phyloP scores from a whole-genome alignment of 2,113 vertebrate genomes.

The Psilopogon haemacephalus region DNA sequence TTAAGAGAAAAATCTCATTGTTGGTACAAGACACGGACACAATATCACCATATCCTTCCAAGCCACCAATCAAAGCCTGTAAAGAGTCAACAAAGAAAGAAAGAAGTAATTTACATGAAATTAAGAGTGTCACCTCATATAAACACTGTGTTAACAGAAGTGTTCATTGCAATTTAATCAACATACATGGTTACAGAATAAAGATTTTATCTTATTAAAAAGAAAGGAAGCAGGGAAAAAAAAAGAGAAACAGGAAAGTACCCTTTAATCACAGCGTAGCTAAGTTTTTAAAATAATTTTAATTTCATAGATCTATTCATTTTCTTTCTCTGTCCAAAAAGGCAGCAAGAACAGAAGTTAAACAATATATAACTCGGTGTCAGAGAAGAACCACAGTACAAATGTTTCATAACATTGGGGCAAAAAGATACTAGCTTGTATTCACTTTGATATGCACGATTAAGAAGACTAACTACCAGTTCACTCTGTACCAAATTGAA shows the following conservation, averaged over 20 bases:
- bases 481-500: background rate
- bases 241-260: background rate
- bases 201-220: background rate
- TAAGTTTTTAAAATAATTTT: background rate
- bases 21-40: slow-evolving; percentile 93
- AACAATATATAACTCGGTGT: background rate
- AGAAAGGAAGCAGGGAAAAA: background rate
- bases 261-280: background rate
- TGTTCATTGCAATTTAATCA: background rate
- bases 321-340: background rate
- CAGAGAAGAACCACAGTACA: background rate
- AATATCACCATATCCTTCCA: slow-evolving; percentile 93
- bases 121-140: background rate
- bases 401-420: background rate
- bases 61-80: slow-evolving; percentile 87
- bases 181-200: background rate
- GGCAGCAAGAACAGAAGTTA: background rate
- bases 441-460: background rate
- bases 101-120: background rate
- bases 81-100: slow-evolving; percentile 25
- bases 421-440: background rate
- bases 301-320: background rate
- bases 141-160: background rate
- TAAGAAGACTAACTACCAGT: background rate
- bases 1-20: slow-evolving; percentile 95